These are phyloP conservation scores for Pseudomyrmex pallidus DNA, from an alignment of 1,140 invertebrate genomes.

Conservation along the genomic window DNA sequence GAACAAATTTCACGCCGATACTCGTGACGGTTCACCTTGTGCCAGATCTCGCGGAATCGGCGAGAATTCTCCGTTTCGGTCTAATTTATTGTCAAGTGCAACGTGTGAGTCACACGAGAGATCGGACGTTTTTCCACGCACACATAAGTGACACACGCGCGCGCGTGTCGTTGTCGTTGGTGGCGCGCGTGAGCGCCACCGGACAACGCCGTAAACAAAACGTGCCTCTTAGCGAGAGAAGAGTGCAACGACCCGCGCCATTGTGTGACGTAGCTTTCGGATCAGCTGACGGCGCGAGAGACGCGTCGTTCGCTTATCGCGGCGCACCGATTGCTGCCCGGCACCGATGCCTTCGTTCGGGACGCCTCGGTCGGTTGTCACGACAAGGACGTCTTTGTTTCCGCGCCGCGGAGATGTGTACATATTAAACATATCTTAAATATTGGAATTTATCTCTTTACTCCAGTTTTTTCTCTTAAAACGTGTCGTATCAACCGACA, in stretches of 20 bases:
- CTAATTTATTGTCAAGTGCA: slow-evolving; percentile 70
- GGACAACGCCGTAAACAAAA: slow-evolving; percentile 59
- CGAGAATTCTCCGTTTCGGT: slow-evolving; percentile 54
- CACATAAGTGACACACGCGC: slow-evolving; percentile 5
- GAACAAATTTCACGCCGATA: not conserved
- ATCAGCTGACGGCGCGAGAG: slow-evolving; percentile 71
- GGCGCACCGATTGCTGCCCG: not conserved
- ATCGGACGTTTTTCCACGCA: slow-evolving; percentile 31
- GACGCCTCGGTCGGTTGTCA: not conserved
- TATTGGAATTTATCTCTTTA: not conserved
- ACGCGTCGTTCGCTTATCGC: slow-evolving; percentile 38
- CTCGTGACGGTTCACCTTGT: slow-evolving; percentile 12
- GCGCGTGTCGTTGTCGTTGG: not conserved
- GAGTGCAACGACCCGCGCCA: slow-evolving; percentile 65
- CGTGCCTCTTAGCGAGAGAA: slow-evolving; percentile 58
- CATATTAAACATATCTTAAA: not conserved
- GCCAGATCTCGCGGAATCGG: slow-evolving; percentile 21
- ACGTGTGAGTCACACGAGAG: slow-evolving; percentile 57
- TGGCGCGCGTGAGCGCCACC: slow-evolving; percentile 11
- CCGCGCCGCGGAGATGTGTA: not conserved
- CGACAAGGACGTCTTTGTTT: not conserved
- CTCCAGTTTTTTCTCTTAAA: too few relatives aligned
- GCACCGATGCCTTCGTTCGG: not conserved
- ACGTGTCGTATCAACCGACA: too few relatives aligned
- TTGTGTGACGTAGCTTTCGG: slow-evolving; percentile 73